Base-by-base conservation (phyloP, 1,140 invertebrate genomes). In the Neodiprion virginianus region DNA sequence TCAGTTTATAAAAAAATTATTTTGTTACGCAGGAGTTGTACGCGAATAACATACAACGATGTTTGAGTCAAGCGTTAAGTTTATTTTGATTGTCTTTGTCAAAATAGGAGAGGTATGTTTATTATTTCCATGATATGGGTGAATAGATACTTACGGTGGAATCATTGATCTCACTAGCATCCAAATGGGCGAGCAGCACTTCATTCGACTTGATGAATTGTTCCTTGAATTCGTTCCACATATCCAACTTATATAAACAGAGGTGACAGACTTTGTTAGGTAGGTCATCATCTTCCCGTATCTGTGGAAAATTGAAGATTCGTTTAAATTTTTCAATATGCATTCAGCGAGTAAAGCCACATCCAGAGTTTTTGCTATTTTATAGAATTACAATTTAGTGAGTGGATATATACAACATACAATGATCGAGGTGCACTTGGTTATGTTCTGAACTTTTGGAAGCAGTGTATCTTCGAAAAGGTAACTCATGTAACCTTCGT, bases 201-300 rank as follows among this genome's bases (percentile, higher is more conserved):
- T 83, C 75, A 69, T 87, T 84, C 2, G 83, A 84, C 10, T 81
- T 73, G 17, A 87, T 68, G 71, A 88, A 86, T 72, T 80, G 82
- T 49, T 81, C 72, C 49, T 87, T 88, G 49, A 88, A 88, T 50
- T 88, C 85, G 53, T 61, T 79, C 86, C 86, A 88, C 82, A 85
- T 83, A 48, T 88, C 79, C 53, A 89, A 70, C 69, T 89, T 89
- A 67, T 88, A 88, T 8, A 88, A 74, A 71, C 87, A 89, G 47
- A 84, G 76, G 49, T 89, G 84, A 72, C 87, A 89, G 8, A 88
- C 78, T 1, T 81, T 83, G 48, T 71, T 79, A 1, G 87, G 87
- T 53, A 84, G 75, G 71, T 80, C 79, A 7, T 82, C 75, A 10
- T 82, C 80, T 12, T 84, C 61, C 11, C 83, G 78, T 8, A 88